Base-by-base conservation (phyloP, 2,888 invertebrate genomes). In the Miltochrista miniata region DNA sequence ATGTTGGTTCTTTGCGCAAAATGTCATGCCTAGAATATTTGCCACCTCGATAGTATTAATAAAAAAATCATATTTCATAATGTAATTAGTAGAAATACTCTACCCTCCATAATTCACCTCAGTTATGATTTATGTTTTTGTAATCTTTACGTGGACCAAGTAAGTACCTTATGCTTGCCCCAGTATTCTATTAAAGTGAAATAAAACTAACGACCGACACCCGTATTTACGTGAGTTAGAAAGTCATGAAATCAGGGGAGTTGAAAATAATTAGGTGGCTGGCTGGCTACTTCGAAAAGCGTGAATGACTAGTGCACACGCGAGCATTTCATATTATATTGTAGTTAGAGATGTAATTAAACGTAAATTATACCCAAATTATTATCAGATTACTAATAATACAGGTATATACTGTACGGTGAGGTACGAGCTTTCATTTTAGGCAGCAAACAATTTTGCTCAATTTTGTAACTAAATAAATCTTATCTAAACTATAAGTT, bases 311-410 rank as follows among this genome's bases (percentile, higher is more conserved):
- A 58, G 55, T 73, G 72, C 71, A 70, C 88, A 88, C 88, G 88
- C 87, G 70, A 89, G 70, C 78, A 76, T 74, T n/a, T 76, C 86
- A 83, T 83, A 87, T 88, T 88, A 87, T 87, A 81, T 83, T 75
- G 85, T 80, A 82, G 83, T 86, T 85, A 86, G 81, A 78, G 73
- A 77, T 76, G 76, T 82, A 85, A 85, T 86, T 87, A 84, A 81
- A 79, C 76, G 74, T 76, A 78, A 76, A 79, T 81, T 81, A 81
- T 78, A 80, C 74, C 68, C 61, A 74, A 71, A 77, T 76, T 76
- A 76, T 75, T 77, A 75, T 77, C 72, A 70, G 72, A 74, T 77
- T 76, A 74, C 70, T 66, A 70, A 72, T 75, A 70, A 56, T 56
- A 55, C 56, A 12, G 36, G 12, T n/a, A 24, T 24, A 48, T 47